Base-by-base conservation (phyloP, 1,140 invertebrate genomes). In the Aphelenchoides fujianensis region DNA sequence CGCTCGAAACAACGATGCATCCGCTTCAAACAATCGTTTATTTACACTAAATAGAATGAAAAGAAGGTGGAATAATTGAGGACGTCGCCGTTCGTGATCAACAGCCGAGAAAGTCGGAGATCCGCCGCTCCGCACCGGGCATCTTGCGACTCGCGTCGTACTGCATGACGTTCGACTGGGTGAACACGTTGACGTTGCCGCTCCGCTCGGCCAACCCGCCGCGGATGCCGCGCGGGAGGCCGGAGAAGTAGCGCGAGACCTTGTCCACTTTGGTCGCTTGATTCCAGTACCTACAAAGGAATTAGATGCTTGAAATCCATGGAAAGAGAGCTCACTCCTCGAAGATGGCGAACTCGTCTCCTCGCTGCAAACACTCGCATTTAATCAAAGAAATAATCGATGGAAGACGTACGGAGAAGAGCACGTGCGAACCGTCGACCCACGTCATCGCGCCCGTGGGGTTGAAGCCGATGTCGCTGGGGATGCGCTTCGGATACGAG, bases 291-390 rank as follows among this genome's bases (percentile, higher is more conserved):
- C 16, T 34, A 23, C 5, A 59, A 59, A 23, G 28, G 41, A 59
- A 7, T 59, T 7, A 59, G 5, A 7, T 7, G 55, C 55, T 7
- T 5, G 7, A 5, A 5, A 59, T 5, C 19, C 28, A 59, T 59
- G 19, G 23, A 12, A 59, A 7, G 34, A 59, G 5, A 16, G 34
- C 55, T 59, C 19, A 66, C 34, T 74, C 73, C 34, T 75, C 74
- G 41, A 76, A 75, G 30, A 77, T 55, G 9, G 74, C 74, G 37
- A 75, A 75, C 12, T 78, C 77, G 31, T 69, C 74, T 27, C 59
- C 32, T 31, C 59, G 28, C 72, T 79, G 30, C 59, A 74, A 27
- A 59, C 19, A 5, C 63, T 2, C n/a, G n/a, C n/a, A 3, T 69
- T 71, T 7, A 7, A 9, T 68, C 9, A 53, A 66, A 72, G 7